Evolutionary conservation across 2,888 invertebrate species (phyloP).

Genomic region (Eupelmus urozonus): DNA sequence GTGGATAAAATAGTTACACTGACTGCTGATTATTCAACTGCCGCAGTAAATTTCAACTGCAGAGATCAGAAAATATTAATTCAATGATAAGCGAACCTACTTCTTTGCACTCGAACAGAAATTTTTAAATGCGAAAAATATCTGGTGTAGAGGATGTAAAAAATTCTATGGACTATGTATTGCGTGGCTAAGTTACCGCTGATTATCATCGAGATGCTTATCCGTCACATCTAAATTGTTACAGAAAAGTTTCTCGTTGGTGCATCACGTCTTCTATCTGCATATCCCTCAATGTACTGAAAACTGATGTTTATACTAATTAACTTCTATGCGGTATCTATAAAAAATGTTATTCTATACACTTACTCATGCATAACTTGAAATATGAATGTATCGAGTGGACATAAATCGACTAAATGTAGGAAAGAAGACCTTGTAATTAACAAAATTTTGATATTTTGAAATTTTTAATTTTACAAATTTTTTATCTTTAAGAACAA

Average conservation of each 20-base stretch:
- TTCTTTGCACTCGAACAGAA: conserved; percentile 25
- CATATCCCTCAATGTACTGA: conserved; percentile 77
- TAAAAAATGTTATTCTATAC: conserved; percentile 66
- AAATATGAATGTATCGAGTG: conserved; percentile 62
- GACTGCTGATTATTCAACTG: conserved; percentile 57
- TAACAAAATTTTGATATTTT: neutral
- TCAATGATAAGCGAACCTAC: conserved; percentile 14
- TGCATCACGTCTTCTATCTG: conserved; percentile 69
- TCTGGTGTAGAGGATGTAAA: conserved; percentile 19
- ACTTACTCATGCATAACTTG: conserved; percentile 62
- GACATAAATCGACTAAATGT: conserved; percentile 45
- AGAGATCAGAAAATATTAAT: conserved; percentile 30
- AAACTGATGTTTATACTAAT: conserved; percentile 75
- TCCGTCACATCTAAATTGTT: conserved; percentile 26
- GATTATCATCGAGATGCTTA: conserved; percentile 46
- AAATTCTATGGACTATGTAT: conserved; percentile 16
- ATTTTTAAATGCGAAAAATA: conserved; percentile 17
- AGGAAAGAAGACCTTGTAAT: conserved; percentile 50
- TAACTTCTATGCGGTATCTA: conserved; percentile 73
- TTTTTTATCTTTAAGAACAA: neutral
- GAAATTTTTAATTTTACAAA: conserved; percentile 5
- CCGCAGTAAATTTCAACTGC: conserved; percentile 52
- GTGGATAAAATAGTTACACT: conserved; percentile 15
- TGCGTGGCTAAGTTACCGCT: conserved; percentile 46
- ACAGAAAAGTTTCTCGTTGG: conserved; percentile 50